phyloP scores from a whole-genome alignment of 2,888 invertebrate species.

The Oscheius sp. region DNA sequence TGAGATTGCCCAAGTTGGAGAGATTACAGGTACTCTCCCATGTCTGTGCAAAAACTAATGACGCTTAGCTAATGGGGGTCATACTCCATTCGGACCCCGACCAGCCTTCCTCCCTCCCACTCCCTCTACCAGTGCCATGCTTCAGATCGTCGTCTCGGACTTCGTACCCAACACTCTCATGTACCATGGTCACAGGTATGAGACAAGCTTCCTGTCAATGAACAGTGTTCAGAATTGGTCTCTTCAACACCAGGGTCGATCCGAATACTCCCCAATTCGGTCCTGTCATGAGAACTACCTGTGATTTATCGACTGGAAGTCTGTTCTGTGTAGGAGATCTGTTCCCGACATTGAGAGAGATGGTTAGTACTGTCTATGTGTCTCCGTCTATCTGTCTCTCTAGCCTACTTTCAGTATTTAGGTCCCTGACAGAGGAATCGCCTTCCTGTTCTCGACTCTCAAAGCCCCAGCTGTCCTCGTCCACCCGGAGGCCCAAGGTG shows the following conservation, averaged over 20 bases:
- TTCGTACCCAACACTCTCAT: slow-evolving; percentile 70
- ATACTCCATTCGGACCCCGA: slow-evolving; percentile 58
- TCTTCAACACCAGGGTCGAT: slow-evolving; percentile 71
- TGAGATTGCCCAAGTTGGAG: slow-evolving; percentile 66
- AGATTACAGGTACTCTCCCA: slow-evolving; percentile 44
- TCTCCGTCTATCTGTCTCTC: neutral
- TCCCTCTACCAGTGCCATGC: slow-evolving; percentile 40
- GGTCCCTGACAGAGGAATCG: slow-evolving; percentile 63
- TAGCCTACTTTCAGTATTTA: slow-evolving; percentile 24
- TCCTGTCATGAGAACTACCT: slow-evolving; percentile 71
- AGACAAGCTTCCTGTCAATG: neutral
- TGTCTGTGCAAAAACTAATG: neutral
- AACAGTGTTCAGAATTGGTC: slow-evolving; percentile 54
- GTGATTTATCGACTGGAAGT: slow-evolving; percentile 63
- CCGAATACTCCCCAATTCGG: slow-evolving; percentile 71
- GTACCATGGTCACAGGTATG: slow-evolving; percentile 68
- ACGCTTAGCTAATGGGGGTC: neutral
- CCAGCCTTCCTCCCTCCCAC: slow-evolving; percentile 42
- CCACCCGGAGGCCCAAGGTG: slow-evolving; percentile 55
- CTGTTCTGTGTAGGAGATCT: slow-evolving; percentile 71
- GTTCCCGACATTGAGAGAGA: slow-evolving; percentile 66
- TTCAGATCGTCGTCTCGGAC: slow-evolving; percentile 67
- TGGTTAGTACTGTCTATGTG: slow-evolving; percentile 45
- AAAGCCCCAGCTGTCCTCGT: slow-evolving; percentile 55
- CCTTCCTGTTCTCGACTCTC: slow-evolving; percentile 58